A percentile compares a stretch with the other conserved stretches of the same genome.
Conservation (phyloP, 2,113 vertebrate species). For the Podilymbus podiceps region DNA sequence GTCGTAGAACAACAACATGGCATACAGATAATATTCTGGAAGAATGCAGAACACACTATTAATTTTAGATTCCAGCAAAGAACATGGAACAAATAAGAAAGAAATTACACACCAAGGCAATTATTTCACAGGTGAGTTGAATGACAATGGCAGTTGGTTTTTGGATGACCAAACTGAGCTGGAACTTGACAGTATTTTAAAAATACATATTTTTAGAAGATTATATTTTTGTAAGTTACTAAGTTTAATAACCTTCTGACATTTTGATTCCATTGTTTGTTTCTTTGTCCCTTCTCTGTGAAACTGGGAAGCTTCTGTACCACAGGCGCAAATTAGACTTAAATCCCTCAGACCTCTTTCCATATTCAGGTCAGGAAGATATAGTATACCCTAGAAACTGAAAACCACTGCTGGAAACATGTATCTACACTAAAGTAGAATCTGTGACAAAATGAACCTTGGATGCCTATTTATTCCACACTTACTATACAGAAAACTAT, state of each 20-base stretch:
- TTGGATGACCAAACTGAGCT: neutral
- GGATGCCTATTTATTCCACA: neutral
- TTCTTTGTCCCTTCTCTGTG: neutral
- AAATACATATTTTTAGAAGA: neutral
- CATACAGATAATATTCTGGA: neutral
- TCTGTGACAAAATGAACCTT: neutral
- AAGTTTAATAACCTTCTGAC: neutral
- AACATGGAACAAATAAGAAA: neutral
- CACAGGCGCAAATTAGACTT: neutral
- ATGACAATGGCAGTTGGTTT: neutral
- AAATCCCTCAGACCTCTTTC: neutral
- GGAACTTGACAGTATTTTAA: neutral
- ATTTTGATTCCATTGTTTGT: neutral
- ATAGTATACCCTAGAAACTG: neutral
- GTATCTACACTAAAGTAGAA: neutral
- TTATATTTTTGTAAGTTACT: neutral
- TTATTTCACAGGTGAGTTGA: neutral
- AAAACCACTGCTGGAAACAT: slow-evolving; percentile 12
- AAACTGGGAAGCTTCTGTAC: neutral
- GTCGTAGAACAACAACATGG: neutral
- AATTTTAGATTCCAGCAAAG: neutral
- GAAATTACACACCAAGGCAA: neutral
- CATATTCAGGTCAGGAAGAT: slow-evolving; percentile 20
- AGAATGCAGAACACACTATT: neutral
- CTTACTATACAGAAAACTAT: neutral